phyloP scores from a whole-genome alignment of 92 coral and sea anemone species.

The Virgularia gustaviana region DNA sequence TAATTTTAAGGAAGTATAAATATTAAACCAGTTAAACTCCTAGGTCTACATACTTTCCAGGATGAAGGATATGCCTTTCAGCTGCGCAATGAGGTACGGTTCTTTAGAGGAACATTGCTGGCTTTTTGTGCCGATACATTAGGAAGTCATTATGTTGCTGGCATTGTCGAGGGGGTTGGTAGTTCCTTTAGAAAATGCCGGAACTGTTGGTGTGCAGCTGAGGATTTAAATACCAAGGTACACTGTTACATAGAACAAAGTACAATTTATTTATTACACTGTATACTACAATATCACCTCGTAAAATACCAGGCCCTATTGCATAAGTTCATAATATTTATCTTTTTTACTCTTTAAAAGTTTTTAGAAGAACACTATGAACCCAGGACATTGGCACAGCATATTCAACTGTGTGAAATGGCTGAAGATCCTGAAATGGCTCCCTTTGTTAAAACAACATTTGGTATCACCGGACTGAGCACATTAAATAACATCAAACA shows the following conservation, averaged over 20 bases:
- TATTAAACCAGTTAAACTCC: not conserved
- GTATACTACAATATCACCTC: not conserved
- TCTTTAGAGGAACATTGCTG: conserved; percentile 38
- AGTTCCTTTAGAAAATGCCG: conserved; percentile 35
- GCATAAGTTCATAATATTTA: not conserved
- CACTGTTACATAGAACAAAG: not conserved
- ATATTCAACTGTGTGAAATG: conserved; percentile 33
- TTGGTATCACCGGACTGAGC: conserved; percentile 35
- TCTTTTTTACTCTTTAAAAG: conserved; percentile 17
- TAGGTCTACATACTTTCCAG: conserved; percentile 9
- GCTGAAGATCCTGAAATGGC: conserved; percentile 29
- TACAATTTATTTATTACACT: not conserved
- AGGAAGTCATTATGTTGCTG: conserved; percentile 44
- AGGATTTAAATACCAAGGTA: conserved; percentile 32
- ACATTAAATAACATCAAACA: conserved; percentile 10
- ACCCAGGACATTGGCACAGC: conserved; percentile 24
- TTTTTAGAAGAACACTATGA: conserved; percentile 29
- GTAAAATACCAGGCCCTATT: not conserved
- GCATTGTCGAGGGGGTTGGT: conserved; percentile 46
- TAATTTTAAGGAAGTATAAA: not conserved
- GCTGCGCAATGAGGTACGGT: conserved; percentile 21
- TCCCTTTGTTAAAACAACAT: conserved; percentile 21
- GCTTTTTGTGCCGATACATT: conserved; percentile 41
- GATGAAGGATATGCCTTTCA: conserved; percentile 29
- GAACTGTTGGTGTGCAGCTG: conserved; percentile 27